Percentiles rank a stretch among this genome's conserved stretches.
Conservation (phyloP, 1,140 invertebrate species). For the Agrypnia vestita region DNA sequence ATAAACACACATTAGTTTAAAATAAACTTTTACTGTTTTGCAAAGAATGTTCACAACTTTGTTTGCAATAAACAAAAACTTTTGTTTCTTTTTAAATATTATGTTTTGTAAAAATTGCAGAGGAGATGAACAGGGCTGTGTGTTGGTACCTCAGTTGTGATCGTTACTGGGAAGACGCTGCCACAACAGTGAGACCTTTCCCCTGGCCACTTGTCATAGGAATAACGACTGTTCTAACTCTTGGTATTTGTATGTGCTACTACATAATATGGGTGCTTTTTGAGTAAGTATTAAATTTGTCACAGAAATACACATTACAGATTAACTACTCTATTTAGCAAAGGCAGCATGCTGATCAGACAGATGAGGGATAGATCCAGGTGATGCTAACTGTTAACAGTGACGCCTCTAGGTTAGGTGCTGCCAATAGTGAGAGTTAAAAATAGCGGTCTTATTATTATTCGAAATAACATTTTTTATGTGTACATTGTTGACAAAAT, state of each 20-base stretch:
- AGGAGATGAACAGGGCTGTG: slow-evolving; percentile 88
- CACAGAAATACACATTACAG: not conserved
- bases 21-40: too few relatives aligned
- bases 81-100: too few relatives aligned
- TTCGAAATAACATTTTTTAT: too few relatives aligned
- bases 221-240: slow-evolving; percentile 83
- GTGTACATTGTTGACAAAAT: too few relatives aligned
- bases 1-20: too few relatives aligned
- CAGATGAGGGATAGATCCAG: not conserved
- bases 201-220: slow-evolving; percentile 85
- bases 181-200: slow-evolving; percentile 82
- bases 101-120: slow-evolving; percentile 69
- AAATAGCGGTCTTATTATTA: too few relatives aligned
- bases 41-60: too few relatives aligned
- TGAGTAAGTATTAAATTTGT: slow-evolving; percentile 80
- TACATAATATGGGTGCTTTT: slow-evolving; percentile 93
- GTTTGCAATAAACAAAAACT: too few relatives aligned
- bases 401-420: too few relatives aligned
- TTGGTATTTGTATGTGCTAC: slow-evolving; percentile 89
- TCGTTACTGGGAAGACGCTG: slow-evolving; percentile 90
- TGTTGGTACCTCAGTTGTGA: slow-evolving; percentile 95
- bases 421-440: too few relatives aligned
- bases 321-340: too few relatives aligned
- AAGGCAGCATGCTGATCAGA: not conserved
- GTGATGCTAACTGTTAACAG: too few relatives aligned